Evolutionary conservation across 2,797 vertebrate genomes (phyloP), one percentile per base, ranked within the genome.

Genomic region (Acropternis orthonyx): DNA sequence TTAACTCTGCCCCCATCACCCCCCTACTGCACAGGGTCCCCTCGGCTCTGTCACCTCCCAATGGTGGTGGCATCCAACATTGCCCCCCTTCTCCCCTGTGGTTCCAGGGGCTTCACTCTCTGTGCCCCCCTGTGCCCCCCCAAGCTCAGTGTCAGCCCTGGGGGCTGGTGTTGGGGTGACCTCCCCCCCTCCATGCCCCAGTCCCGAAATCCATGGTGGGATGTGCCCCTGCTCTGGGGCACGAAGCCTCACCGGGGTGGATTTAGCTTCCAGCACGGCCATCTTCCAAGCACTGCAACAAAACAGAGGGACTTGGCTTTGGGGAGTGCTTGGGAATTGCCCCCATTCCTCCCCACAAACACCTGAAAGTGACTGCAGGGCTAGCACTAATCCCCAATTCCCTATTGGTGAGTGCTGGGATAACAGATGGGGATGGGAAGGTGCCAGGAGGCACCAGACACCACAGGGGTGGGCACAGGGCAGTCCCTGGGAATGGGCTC

Each of bases 261-360:
- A 97, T 96, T 98, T 98, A 2, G 98, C 98, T 94, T 99, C 99
- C 73, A 99, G 95, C 74, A 99, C 92, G 0, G 99, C 99, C 59
- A 99, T 98, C 97, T 99, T 99, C 99, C 99, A 99, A 0, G 99
- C 99, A 58, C 99, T 99, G 98, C 66, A 91, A 89, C 23, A 68
- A 94, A 97, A 80, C 12, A 89, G 55, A 89, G 65, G 56, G 30
- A 27, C 3, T 8, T 0, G 0, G 8, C 20, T 78, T 63, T 55
- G 56, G 44, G 15, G 15, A n/a, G 55, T 21, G 30, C 44, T n/a
- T 19, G 51, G 44, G 30, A 27, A 54, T 36, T 41, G 52, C 27
- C 30, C 61, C 44, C 10, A 9, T 41, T 32, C 28, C 73, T 59
- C 21, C 44, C 56, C 28, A 43, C 0, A 0, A 14, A 28, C 39